Evolutionary conservation across 2,888 invertebrate species (phyloP), one percentile per base, ranked within the genome.

Genomic region (Tholera decimalis): DNA sequence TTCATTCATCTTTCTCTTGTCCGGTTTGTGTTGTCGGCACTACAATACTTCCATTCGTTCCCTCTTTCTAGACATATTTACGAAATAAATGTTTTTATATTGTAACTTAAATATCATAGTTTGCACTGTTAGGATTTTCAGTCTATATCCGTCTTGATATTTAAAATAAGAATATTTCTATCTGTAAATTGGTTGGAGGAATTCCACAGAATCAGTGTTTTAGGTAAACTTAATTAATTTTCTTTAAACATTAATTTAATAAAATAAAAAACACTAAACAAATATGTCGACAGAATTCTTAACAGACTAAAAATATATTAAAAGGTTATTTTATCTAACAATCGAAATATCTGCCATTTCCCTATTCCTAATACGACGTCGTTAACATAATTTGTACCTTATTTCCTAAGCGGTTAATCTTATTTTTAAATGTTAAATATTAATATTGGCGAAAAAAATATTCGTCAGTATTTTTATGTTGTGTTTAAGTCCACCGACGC

Each of bases 401-500:
- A 56, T 30, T 9, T n/a, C 11, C 51, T 73, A 73, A 73, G 69
- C 46, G 51, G 73, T 30, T 41, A 51, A 55, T 50, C 0, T 18
- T 65, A n/a, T 39, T 22, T 20, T 26, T 26, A 37, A 49, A 37
- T n/a, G 1, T 35, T n/a, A 26, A 68, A n/a, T 47, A 24, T 46
- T 44, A 67, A 67, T 46, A 47, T 28, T 39, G 46, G 46, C 57
- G 18, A 0, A 20, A 15, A 56, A 35, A 35, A n/a, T n/a, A n/a
- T n/a, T 15, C 13, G 24, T 24, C 35, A 28, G 9, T 70, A 61
- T 37, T 28, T 49, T 15, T 13, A 49, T 43, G 28, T 60, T 3
- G 9, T n/a, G 33, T 43, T 35, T 35, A 61, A 20, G 20, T 70
- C 67, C 70, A 73, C 74, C 74, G 74, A 70, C 13, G 41, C 41